phyloP scores from a whole-genome alignment of 1,140 invertebrate genomes.

The Ericerus pela region DNA sequence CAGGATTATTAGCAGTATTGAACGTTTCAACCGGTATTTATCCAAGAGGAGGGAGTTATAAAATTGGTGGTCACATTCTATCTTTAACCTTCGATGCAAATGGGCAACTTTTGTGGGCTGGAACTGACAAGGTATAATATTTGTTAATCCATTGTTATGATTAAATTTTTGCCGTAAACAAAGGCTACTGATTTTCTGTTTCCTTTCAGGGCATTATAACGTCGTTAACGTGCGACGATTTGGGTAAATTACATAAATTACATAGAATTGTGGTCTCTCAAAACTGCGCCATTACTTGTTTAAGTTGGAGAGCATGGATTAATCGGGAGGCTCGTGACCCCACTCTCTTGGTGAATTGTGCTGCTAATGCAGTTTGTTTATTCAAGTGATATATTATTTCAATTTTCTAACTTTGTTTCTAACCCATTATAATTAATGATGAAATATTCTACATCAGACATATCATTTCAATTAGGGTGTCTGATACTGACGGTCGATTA shows the following conservation, averaged over 20 bases:
- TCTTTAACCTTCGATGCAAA: conserved; percentile 62
- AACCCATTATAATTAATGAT: background rate
- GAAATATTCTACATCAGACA: background rate
- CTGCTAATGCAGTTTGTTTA: conserved; percentile 55
- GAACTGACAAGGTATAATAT: conserved; percentile 60
- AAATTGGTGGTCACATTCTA: conserved; percentile 56
- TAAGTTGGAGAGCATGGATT: conserved; percentile 68
- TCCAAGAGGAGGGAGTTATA: conserved; percentile 51
- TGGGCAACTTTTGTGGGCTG: conserved; percentile 65
- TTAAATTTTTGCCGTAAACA: background rate
- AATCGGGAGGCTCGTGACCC: conserved; percentile 60
- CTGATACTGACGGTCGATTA: conserved; percentile 46
- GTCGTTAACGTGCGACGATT: conserved; percentile 53
- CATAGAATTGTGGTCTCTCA: conserved; percentile 45
- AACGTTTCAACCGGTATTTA: conserved; percentile 80
- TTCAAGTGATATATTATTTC: conserved; percentile 35
- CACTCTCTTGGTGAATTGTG: conserved; percentile 59
- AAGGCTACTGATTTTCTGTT: background rate
- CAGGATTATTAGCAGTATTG: conserved; percentile 58
- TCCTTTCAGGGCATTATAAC: conserved; percentile 45
- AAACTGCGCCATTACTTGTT: conserved; percentile 47
- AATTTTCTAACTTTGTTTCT: conserved; percentile 15
- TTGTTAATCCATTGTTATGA: too few species aligned
- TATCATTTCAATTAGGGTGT: conserved; percentile 35
- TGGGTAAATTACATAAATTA: conserved; percentile 55